These are phyloP conservation scores for Spea hammondii DNA, from an alignment of 2,797 vertebrate genomes.

Conservation along the genomic window DNA sequence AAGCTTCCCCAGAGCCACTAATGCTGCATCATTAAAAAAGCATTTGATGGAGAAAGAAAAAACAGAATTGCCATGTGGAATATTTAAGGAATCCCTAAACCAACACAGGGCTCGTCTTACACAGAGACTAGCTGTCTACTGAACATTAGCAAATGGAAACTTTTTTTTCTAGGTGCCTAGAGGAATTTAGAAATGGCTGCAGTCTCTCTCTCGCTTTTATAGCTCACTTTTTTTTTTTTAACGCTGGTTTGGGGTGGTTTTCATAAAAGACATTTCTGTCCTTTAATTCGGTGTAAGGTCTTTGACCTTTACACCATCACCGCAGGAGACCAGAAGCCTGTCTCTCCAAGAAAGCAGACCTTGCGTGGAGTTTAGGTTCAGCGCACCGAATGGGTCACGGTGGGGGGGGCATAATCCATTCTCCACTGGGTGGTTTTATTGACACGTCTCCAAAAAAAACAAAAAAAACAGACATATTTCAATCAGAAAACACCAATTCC, in stretches of 20 bases:
- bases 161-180: constrained; percentile 23
- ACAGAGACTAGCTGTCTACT: constrained; percentile 32
- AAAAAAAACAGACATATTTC: constrained; percentile 11
- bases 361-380: constrained; percentile 33
- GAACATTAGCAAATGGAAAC: constrained; percentile 42
- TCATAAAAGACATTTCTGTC: constrained; percentile 56
- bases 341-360: constrained; percentile 49
- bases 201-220: neutral
- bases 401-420: constrained; percentile 15
- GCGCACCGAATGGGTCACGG: constrained; percentile 17
- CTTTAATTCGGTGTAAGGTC: constrained; percentile 58
- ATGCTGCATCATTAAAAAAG: constrained; percentile 41
- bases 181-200: constrained; percentile 35
- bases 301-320: constrained; percentile 54
- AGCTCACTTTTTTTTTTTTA: constrained; percentile 18
- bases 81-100: constrained; percentile 50
- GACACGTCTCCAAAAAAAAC: constrained; percentile 17
- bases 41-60: constrained; percentile 36
- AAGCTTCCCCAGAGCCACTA: constrained; percentile 25
- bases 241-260: constrained; percentile 48
- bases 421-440: constrained; percentile 23
- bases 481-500: neutral
- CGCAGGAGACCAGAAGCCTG: constrained; percentile 49
- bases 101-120: constrained; percentile 41
- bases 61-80: constrained; percentile 33